Evolutionary conservation across 1,140 invertebrate species (phyloP), one percentile per base, ranked within the genome.

Genomic region (Atta colombica): DNA sequence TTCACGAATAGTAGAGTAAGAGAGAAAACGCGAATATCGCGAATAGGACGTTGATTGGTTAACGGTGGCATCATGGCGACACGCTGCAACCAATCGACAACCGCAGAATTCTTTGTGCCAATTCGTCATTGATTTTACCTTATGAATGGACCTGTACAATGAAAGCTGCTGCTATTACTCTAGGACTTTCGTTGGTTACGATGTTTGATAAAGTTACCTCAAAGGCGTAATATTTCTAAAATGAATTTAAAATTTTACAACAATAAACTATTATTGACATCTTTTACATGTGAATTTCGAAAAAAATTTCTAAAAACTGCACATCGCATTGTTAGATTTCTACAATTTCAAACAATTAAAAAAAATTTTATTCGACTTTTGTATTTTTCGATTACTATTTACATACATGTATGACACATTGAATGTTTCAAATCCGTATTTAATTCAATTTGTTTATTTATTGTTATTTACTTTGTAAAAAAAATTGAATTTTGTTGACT

Each of bases 101-200:
- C 60, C 68, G 21, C 53, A 63, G 55, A 90, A 87, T 89, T 89
- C 88, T 89, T 89, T 90, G 65, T 77, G 82, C 86, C 89, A 81
- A 90, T 90, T 75, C 88, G 88, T 90, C 89, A 90, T 90, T 90
- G 89, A 90, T 90, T 90, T 90, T 90, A 90, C 86, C 68, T 89
- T 90, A 88, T 90, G 89, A 90, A 90, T 90, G 89, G 75, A 58
- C 77, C 88, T 86, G 87, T 90, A 87, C 61, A 77, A 71, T 81
- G 66, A 60, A 55, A 71, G 35, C 21, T 25, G 63, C 45, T 14
- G 7, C 31, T 14, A 1, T 5, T 35, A 71, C 53, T 71, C 63
- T 71, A 31, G 31, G 65, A 71, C 31, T 81, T 58, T 71, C 31
- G 14, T 55, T 6, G 39, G 25, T 65, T 77, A 53, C 18, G 25